A percentile compares a stretch with the other conserved stretches of the same genome.
phyloP scores from a whole-genome alignment of 2,797 vertebrate genomes.

The Sternarchorhynchus goeldii region DNA sequence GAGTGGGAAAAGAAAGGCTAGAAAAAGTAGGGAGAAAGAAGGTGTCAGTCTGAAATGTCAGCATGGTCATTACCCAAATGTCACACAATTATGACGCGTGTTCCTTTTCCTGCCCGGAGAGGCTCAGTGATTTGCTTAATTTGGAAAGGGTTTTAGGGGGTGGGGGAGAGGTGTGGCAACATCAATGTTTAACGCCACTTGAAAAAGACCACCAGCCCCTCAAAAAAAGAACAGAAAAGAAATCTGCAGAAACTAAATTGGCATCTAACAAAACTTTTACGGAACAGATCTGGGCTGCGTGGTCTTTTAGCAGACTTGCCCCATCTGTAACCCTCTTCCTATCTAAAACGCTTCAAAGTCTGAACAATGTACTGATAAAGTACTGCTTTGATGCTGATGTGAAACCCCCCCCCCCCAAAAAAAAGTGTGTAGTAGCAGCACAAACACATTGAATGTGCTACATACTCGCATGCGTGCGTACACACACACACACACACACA shows the following conservation, averaged over 20 bases:
- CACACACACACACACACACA: not conserved
- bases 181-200: constrained; percentile 54
- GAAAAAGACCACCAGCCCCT: constrained; percentile 38
- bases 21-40: constrained; percentile 54
- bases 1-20: constrained; percentile 52
- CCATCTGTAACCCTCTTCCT: not conserved
- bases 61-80: constrained; percentile 70
- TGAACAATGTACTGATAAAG: not conserved
- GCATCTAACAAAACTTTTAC: not conserved
- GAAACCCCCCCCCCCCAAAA: not conserved
- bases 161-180: not conserved
- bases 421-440: constrained; percentile 6
- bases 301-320: not conserved
- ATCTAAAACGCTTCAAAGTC: not conserved
- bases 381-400: not conserved
- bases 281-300: not conserved
- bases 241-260: not conserved
- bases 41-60: constrained; percentile 70
- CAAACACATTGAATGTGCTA: not conserved
- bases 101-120: constrained; percentile 60
- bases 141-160: constrained; percentile 46
- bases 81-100: constrained; percentile 66
- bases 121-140: constrained; percentile 61
- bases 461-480: constrained; percentile 5
- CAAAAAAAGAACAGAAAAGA: not conserved